Base-by-base conservation (phyloP, 2,797 vertebrate species). In the Enteromius treurensis region DNA sequence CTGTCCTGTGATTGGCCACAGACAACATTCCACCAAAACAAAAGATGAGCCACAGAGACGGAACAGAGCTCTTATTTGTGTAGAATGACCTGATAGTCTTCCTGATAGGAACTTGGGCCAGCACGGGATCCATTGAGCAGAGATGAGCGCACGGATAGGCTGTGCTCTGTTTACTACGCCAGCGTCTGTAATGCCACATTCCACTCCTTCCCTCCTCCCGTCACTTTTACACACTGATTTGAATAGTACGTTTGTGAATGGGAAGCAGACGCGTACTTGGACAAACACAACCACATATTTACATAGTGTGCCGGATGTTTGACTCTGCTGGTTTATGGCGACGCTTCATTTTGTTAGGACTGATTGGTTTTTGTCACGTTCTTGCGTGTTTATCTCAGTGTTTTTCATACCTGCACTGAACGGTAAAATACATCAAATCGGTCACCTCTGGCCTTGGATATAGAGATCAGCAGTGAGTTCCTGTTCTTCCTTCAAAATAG, bases 1-100 rank as follows among this genome's bases (percentile, higher is more conserved):
- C 77, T n/a, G 73, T 81, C 78, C 82, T 86, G 73, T 84, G 83
- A 74, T 77, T 80, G 64, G 89, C 88, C 87, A 87, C 80, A 62
- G 79, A 81, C 83, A 80, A 79, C 75, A 82, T 90, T 86, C 82
- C 85, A 67, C 29, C 80, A 88, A 77, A 90, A 89, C 89, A 93
- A 86, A 87, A 89, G 86, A 83, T 76, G 77, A 87, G 76, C 81
- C 49, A 49, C 42, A 74, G 74, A 75, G 34, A 85, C 85, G 78
- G 64, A 86, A 77, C 70, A 71, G 51, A 55, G 64, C 58, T 81
- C 53, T 64, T 79, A 51, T 82, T 81, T 86, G 83, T 86, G 70
- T 85, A 64, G 83, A 82, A 87, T 15, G 32, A 74, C 29, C 77
- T 23, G 77, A 51, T 51, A 37, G 77, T 67, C 11, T 79, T 67